Evolutionary conservation across 2,888 invertebrate species (phyloP).

Genomic region (Caenorhabditis uteleia): DNA sequence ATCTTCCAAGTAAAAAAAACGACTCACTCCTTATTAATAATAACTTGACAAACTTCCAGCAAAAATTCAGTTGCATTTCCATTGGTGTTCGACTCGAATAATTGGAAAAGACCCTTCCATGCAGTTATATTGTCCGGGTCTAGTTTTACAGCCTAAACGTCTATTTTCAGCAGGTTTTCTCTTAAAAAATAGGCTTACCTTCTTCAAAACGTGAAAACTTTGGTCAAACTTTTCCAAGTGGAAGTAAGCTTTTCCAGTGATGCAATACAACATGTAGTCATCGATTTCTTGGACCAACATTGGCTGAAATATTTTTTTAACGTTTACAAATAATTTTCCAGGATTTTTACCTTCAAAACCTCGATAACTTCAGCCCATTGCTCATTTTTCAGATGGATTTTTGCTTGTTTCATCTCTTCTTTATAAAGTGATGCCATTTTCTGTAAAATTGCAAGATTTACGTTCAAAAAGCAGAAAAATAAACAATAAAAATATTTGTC

Average conservation of each 20-base stretch:
- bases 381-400: constrained; percentile 22
- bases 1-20: not conserved
- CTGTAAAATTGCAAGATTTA: constrained; percentile 2
- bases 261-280: no score
- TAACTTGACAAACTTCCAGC: constrained; percentile 32
- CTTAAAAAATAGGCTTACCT: constrained; percentile 30
- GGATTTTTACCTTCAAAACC: constrained; percentile 31
- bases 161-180: not conserved
- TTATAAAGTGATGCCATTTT: constrained; percentile 43
- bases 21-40: constrained; percentile 4
- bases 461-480: no score
- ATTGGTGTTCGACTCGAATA: constrained; percentile 26
- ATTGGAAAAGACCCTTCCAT: constrained; percentile 46
- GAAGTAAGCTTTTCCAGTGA: no score
- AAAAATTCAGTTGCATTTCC: constrained; percentile 20
- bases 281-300: no score
- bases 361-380: constrained; percentile 38
- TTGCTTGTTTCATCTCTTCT: constrained; percentile 37
- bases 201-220: constrained; percentile 15
- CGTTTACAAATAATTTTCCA: constrained; percentile 6
- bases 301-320: not conserved
- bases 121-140: constrained; percentile 29
- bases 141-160: constrained; percentile 26
- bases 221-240: no score
- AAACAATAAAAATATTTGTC: no score